These are phyloP conservation scores for Lycorma delicatula DNA, from an alignment of 1,140 invertebrate genomes.

Conservation along the genomic window DNA sequence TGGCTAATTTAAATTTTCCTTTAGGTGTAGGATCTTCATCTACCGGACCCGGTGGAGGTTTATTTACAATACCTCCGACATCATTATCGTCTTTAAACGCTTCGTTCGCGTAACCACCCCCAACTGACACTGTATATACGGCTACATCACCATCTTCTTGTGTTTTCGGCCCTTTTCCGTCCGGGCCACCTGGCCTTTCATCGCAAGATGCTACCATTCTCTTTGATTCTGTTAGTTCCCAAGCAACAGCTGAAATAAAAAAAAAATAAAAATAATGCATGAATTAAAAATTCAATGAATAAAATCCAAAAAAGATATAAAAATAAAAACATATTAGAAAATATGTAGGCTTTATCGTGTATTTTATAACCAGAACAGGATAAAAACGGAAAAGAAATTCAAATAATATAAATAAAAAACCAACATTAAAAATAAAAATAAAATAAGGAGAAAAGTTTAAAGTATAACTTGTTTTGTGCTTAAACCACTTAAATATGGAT, in stretches of 20 bases:
- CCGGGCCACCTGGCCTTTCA: not conserved
- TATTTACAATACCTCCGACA: slow-evolving; percentile 20
- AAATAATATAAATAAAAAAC: too few species aligned
- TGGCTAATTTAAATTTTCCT: slow-evolving; percentile 66
- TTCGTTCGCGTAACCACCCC: slow-evolving; percentile 51
- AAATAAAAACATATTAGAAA: too few species aligned
- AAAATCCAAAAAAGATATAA: too few species aligned
- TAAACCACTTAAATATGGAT: too few species aligned
- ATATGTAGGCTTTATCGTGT: too few species aligned
- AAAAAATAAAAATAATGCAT: too few species aligned
- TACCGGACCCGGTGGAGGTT: slow-evolving; percentile 41
- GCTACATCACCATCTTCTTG: not conserved
- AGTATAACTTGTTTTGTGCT: too few species aligned
- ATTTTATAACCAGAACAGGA: too few species aligned
- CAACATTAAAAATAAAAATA: too few species aligned
- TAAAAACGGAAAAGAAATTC: too few species aligned
- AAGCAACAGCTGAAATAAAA: not conserved
- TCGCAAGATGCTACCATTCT: not conserved
- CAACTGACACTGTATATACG: slow-evolving; percentile 11
- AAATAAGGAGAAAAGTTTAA: too few species aligned
- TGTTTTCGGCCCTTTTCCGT: not conserved
- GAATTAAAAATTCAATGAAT: too few species aligned
- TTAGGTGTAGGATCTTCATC: slow-evolving; percentile 54
- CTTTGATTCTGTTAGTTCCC: not conserved
- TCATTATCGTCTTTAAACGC: slow-evolving; percentile 51